Conservation (phyloP, 2,888 invertebrate genomes). For the Caenorhabditis sp. region DNA sequence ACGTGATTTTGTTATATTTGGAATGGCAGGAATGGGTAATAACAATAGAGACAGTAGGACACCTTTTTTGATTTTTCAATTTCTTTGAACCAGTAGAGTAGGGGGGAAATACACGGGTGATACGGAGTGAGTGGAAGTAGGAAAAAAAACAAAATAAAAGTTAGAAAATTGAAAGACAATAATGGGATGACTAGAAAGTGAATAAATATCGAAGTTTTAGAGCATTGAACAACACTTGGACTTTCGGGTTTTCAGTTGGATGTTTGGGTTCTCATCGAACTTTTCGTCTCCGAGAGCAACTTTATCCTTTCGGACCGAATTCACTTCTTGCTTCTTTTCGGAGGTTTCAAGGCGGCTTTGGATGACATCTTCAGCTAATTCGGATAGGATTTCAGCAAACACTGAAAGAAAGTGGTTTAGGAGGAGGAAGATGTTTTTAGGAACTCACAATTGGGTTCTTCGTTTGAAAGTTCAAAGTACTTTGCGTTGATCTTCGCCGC, state of each 20-base stretch:
- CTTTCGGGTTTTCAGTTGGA: conserved; percentile 34
- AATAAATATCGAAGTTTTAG: conserved; percentile 16
- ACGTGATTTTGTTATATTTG: conserved; percentile 24
- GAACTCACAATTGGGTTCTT: conserved; percentile 57
- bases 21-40: conserved; percentile 7
- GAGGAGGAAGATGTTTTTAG: too few relatives aligned
- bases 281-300: conserved; percentile 37
- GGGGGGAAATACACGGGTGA: conserved; percentile 56
- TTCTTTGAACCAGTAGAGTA: conserved; percentile 43
- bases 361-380: conserved; percentile 55
- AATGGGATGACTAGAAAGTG: not conserved
- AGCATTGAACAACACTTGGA: conserved; percentile 63
- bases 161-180: conserved; percentile 19
- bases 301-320: conserved; percentile 19
- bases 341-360: conserved; percentile 23
- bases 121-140: conserved; percentile 19
- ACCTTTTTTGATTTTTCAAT: conserved; percentile 34
- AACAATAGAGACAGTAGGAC: conserved; percentile 8
- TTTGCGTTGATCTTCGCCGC: conserved; percentile 74
- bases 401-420: conserved; percentile 28
- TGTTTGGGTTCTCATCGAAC: conserved; percentile 28
- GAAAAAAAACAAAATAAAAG: conserved; percentile 9
- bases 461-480: conserved; percentile 74
- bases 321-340: conserved; percentile 24
- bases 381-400: conserved; percentile 52